These are phyloP conservation scores for Pseudochromis fuscus DNA, from an alignment of 2,797 vertebrate species.

Conservation along the genomic window DNA sequence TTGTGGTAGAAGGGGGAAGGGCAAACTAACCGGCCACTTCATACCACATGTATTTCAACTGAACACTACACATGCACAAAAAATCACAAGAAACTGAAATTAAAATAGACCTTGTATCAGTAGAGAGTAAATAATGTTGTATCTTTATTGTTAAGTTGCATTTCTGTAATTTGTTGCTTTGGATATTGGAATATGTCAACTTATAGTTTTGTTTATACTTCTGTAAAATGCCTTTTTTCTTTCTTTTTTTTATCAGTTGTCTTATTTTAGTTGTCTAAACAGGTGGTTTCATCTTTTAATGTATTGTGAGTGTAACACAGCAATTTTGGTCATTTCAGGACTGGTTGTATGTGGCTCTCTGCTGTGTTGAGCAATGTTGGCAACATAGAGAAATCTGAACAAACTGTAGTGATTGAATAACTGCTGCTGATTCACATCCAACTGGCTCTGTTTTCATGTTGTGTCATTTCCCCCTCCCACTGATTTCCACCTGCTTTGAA, in stretches of 20 bases:
- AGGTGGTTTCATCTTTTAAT: too few species aligned
- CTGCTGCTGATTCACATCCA: slow-evolving; percentile 47
- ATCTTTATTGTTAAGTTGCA: too few species aligned
- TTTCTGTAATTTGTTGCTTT: too few species aligned
- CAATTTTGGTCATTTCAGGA: background rate
- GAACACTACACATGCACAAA: slow-evolving; percentile 1
- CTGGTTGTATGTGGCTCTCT: background rate
- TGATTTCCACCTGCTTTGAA: slow-evolving; percentile 67
- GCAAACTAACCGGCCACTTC: background rate
- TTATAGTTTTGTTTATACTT: too few species aligned
- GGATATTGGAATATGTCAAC: too few species aligned
- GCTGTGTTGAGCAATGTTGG: slow-evolving; percentile 1
- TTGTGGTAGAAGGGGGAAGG: slow-evolving; percentile 22
- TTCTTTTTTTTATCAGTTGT: too few species aligned
- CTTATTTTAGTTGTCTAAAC: too few species aligned
- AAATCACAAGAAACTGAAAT: slow-evolving; percentile 7
- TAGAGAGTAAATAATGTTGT: too few species aligned
- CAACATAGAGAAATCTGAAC: slow-evolving; percentile 9
- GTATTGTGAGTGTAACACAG: too few species aligned
- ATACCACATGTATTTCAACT: slow-evolving; percentile 7
- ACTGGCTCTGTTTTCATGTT: slow-evolving; percentile 44
- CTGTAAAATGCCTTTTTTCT: too few species aligned
- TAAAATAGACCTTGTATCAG: too few species aligned
- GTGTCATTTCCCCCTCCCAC: slow-evolving; percentile 53
- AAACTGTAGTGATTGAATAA: slow-evolving; percentile 40